Evolutionary conservation across 2,113 vertebrate genomes (phyloP), one percentile per base, ranked within the genome.

Genomic region (Ibidorhyncha struthersii): DNA sequence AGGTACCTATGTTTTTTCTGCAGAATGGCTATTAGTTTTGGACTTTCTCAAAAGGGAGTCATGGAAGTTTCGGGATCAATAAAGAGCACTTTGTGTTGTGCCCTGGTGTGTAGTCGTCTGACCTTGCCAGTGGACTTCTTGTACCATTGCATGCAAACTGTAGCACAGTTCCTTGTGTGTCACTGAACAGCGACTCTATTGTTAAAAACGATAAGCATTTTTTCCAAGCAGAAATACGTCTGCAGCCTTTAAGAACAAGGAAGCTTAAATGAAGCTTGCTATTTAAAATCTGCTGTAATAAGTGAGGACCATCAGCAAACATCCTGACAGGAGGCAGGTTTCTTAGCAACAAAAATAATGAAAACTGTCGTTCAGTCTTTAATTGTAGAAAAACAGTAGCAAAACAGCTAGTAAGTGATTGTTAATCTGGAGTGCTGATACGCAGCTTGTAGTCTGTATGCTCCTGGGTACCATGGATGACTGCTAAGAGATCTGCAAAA

Each of bases 271-370:
- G 45, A 95, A 95, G 38, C 63, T 76, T 77, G 56, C 86, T 87
- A 20, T 82, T 96, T 92, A 86, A 82, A 67, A 85, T 71, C 41
- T 53, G 10, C 34, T 2, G 6, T 90, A 92, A 86, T 98, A 97
- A 98, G 97, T 92, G 94, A 98, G 97, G 96, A 97, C 94, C 93
- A 93, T 98, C 97, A 97, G 98, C 96, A 90, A 97, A 96, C 92
- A 92, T 90, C 92, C 81, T 58, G 49, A 38, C 29, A 94, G 96
- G 96, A 98, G 96, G 98, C 98, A 97, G 92, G 97, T 98, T 98
- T 98, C 97, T 96, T 90, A 96, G 98, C 98, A 98, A 98, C 98
- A 87, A 73, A 93, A 70, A 52, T 81, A 88, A 89, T 93, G 92
- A 87, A 85, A 87, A 93, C 85, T 92, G 74, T 94, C 29, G 41